These are phyloP conservation scores for Lophura nycthemera DNA, from an alignment of 2,113 vertebrate species.

Conservation along the genomic window DNA sequence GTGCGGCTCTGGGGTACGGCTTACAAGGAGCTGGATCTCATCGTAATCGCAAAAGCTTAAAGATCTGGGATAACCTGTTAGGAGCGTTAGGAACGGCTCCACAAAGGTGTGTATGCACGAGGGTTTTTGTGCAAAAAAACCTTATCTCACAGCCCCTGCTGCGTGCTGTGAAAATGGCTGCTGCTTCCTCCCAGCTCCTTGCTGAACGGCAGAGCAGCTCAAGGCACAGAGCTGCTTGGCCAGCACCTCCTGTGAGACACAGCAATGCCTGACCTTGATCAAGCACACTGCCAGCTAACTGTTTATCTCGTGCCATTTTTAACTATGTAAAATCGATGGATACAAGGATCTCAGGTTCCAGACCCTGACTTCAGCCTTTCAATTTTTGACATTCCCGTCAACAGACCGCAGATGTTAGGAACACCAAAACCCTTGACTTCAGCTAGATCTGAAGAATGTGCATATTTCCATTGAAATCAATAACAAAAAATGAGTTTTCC, in stretches of 20 bases:
- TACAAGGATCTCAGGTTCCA: rapidly evolving
- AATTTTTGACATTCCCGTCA: background rate
- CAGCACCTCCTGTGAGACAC: rapidly evolving
- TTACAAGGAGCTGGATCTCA: rapidly evolving
- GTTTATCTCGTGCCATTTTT: background rate
- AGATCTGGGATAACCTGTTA: rapidly evolving
- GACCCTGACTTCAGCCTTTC: rapidly evolving
- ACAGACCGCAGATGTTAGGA: background rate
- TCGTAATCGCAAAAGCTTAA: rapidly evolving
- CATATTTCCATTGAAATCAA: rapidly evolving
- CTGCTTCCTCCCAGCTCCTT: background rate
- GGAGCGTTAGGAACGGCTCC: rapidly evolving
- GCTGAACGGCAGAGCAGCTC: background rate
- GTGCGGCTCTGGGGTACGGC: rapidly evolving
- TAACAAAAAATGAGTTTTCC: background rate
- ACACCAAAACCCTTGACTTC: background rate
- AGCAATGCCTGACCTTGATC: background rate
- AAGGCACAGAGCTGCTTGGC: background rate
- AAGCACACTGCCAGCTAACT: background rate
- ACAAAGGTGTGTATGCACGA: rapidly evolving
- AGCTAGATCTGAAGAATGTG: background rate
- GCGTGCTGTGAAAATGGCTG: rapidly evolving
- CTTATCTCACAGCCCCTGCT: rapidly evolving
- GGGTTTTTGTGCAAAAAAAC: background rate
- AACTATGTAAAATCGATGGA: background rate